phyloP scores from a whole-genome alignment of 2,113 vertebrate species.

The Crotophaga sulcirostris region DNA sequence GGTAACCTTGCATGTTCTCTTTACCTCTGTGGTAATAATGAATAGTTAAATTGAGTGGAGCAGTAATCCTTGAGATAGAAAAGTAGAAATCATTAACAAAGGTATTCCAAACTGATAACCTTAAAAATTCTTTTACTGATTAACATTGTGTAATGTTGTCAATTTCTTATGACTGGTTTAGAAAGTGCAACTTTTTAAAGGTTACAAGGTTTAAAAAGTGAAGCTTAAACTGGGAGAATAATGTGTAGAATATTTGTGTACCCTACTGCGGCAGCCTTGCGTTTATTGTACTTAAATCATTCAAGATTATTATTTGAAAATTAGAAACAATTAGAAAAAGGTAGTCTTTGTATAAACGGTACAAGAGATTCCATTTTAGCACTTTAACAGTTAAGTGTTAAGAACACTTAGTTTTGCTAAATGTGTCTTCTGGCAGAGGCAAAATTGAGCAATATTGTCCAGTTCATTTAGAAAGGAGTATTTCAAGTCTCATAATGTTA shows the following conservation, averaged over 20 bases:
- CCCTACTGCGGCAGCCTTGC: background rate
- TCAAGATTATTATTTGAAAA: background rate
- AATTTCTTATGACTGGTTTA: background rate
- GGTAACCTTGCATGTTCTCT: conserved; percentile 23
- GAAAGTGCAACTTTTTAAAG: background rate
- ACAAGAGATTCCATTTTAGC: background rate
- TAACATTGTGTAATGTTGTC: background rate
- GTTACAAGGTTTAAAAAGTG: background rate
- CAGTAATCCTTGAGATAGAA: conserved; percentile 9
- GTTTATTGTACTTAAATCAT: background rate
- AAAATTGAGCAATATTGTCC: background rate
- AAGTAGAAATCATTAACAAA: conserved; percentile 14
- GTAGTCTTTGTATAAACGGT: background rate
- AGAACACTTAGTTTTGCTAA: background rate
- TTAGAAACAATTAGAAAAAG: background rate
- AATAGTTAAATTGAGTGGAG: background rate
- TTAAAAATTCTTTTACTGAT: background rate
- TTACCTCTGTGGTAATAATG: conserved; percentile 16
- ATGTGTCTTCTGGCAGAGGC: background rate
- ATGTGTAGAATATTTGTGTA: background rate
- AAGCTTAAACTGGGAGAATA: background rate
- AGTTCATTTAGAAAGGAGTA: background rate
- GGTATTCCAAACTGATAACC: background rate
- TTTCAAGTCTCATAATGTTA: background rate
- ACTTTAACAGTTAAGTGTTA: background rate